Percentiles rank a stretch among this genome's conserved stretches.
These are phyloP conservation scores for Nemotelus pantherinus DNA, from an alignment of 2,888 invertebrate species.

Conservation along the genomic window DNA sequence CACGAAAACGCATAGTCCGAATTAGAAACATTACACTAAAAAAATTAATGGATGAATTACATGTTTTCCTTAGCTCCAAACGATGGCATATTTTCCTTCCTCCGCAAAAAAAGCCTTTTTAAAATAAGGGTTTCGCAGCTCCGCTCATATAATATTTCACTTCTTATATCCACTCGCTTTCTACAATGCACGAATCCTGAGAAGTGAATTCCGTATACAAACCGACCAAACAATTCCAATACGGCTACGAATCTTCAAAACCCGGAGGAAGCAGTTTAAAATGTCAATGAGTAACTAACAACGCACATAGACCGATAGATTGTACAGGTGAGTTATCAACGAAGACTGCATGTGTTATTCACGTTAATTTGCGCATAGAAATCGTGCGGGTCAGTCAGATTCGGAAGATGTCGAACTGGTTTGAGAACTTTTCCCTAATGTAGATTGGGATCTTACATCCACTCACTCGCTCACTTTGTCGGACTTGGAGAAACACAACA, in stretches of 20 bases:
- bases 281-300: slow-evolving; percentile 19
- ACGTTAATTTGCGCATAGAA: not conserved
- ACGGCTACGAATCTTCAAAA: slow-evolving; percentile 12
- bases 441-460: not conserved
- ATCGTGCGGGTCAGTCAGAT: not conserved
- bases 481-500: slow-evolving; percentile 4
- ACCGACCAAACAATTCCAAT: not conserved
- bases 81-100: slow-evolving; percentile 46
- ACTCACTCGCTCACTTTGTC: slow-evolving; percentile 1
- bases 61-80: slow-evolving; percentile 49
- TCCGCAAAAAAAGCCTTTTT: slow-evolving; percentile 2
- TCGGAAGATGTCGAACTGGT: slow-evolving; percentile 25
- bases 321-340: slow-evolving; percentile 13
- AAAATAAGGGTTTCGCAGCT: not conserved
- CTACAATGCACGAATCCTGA: not conserved
- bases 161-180: not conserved
- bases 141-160: slow-evolving; percentile 3
- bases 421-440: not conserved
- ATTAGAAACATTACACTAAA: slow-evolving; percentile 4
- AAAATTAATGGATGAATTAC: slow-evolving; percentile 44
- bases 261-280: slow-evolving; percentile 14
- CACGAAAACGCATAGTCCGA: slow-evolving; percentile 10
- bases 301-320: slow-evolving; percentile 3
- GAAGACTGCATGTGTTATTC: not conserved
- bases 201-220: not conserved